These are phyloP conservation scores for Peromyscus californicus DNA, from an alignment of 2,113 vertebrate species.

Conservation along the genomic window DNA sequence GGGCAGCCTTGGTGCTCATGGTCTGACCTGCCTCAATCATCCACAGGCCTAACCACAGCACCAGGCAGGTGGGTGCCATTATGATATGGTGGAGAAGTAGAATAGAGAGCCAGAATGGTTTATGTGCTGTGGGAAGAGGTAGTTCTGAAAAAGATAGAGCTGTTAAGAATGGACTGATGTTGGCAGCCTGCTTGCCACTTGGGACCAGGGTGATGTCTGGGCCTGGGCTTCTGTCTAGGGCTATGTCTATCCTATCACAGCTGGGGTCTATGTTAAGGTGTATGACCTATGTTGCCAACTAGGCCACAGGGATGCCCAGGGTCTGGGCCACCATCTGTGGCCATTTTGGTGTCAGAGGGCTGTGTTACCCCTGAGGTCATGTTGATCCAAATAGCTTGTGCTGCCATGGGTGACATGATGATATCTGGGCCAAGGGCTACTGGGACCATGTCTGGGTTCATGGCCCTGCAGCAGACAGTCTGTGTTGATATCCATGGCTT, in stretches of 20 bases:
- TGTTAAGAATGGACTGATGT: not conserved
- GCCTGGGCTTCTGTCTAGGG: not conserved
- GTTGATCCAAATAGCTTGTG: not conserved
- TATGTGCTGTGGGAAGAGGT: not conserved
- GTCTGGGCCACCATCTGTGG: not conserved
- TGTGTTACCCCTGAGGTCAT: accelerated
- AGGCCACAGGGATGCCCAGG: not conserved
- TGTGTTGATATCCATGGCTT: not conserved
- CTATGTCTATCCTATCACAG: not conserved
- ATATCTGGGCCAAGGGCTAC: not conserved
- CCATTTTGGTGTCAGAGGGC: not conserved
- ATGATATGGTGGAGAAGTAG: not conserved
- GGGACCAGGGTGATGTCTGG: not conserved
- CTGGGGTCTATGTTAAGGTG: not conserved
- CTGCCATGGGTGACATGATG: not conserved
- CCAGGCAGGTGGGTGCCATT: accelerated
- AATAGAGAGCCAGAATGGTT: not conserved
- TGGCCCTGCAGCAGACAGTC: not conserved
- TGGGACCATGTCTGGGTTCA: not conserved
- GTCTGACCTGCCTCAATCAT: not conserved
- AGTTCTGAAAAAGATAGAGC: not conserved
- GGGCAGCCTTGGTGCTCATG: not conserved
- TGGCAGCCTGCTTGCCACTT: not conserved
- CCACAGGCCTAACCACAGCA: not conserved
- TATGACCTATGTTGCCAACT: not conserved